phyloP scores from a whole-genome alignment of 2,888 invertebrate genomes.

The Pseudeuparius sepicola region DNA sequence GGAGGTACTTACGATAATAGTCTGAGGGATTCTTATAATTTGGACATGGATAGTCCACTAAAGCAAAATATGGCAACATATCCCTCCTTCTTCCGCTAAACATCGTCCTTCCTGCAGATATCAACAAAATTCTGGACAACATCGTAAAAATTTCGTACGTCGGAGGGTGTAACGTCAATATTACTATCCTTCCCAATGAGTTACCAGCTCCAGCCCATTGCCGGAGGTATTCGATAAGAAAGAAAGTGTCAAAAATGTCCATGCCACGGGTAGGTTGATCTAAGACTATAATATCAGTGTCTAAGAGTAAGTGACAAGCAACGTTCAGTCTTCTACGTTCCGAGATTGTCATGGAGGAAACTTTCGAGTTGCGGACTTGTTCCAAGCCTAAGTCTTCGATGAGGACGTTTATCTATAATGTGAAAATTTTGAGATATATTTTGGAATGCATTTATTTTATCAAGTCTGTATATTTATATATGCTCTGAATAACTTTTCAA shows the following conservation, averaged over 20 bases:
- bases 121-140: constrained; percentile 74
- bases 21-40: constrained; percentile 95
- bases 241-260: constrained; percentile 95
- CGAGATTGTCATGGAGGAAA: constrained; percentile 76
- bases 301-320: constrained; percentile 78
- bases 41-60: constrained; percentile 87
- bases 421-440: too few relatives aligned
- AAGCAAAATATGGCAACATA: constrained; percentile 84
- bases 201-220: constrained; percentile 66
- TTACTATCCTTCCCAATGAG: constrained; percentile 61
- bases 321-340: constrained; percentile 80
- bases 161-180: constrained; percentile 87
- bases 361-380: constrained; percentile 79
- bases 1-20: constrained; percentile 69
- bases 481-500: too few relatives aligned
- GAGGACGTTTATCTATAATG: constrained; percentile 67
- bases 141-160: constrained; percentile 93
- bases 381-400: constrained; percentile 87
- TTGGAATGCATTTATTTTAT: too few relatives aligned
- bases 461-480: too few relatives aligned
- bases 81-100: constrained; percentile 83
- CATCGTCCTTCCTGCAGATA: constrained; percentile 85
- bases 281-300: constrained; percentile 75
- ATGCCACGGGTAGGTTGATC: constrained; percentile 80
- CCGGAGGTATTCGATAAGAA: constrained; percentile 84